Evolutionary conservation across 2,113 vertebrate genomes (phyloP), one percentile per base, ranked within the genome.

Genomic region (Saiga tatarica): DNA sequence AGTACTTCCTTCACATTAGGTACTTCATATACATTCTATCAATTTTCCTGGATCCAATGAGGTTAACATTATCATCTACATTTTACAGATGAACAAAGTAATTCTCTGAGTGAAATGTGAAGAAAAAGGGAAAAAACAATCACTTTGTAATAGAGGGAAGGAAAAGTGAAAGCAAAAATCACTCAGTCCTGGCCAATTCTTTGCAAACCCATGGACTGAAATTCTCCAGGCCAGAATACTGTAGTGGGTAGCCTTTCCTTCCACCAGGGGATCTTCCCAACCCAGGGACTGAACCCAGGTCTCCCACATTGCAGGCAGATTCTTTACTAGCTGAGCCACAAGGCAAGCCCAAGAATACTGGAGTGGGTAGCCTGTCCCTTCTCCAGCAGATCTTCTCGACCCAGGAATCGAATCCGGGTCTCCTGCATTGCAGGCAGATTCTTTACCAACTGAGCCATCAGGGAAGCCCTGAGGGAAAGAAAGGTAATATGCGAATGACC

Each of bases 341-440:
- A 23, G n/a, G 67, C 39, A 71, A 71, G n/a, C 67, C n/a, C 19
- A 39, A 71, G 67, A 71, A 71, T 71, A 39, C 19, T 71, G 67
- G n/a, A 36, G 64, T 36, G n/a, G n/a, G n/a, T 71, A 71, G n/a
- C 64, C 64, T 71, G n/a, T 71, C n/a, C 19, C n/a, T 71, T 71
- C 19, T 36, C 64, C n/a, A 71, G 2, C n/a, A 71, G 19, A 71
- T 36, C 64, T 71, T 36, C 64, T 71, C 0, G 2, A 23, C 19
- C n/a, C n/a, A 71, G n/a, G 64, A 36, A 36, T 36, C 1, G 5
- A 71, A 39, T 2, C 67, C 0, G 0, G 67, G n/a, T 39, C 67
- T 71, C 67, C 5, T 39, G 19, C n/a, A 71, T 3, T 39, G 67
- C 67, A 71, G 67, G 67, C 67, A 71, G n/a, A 39, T 71, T 71